Base-by-base conservation (phyloP, 2,113 vertebrate genomes). In the Eulemur rufifrons region DNA sequence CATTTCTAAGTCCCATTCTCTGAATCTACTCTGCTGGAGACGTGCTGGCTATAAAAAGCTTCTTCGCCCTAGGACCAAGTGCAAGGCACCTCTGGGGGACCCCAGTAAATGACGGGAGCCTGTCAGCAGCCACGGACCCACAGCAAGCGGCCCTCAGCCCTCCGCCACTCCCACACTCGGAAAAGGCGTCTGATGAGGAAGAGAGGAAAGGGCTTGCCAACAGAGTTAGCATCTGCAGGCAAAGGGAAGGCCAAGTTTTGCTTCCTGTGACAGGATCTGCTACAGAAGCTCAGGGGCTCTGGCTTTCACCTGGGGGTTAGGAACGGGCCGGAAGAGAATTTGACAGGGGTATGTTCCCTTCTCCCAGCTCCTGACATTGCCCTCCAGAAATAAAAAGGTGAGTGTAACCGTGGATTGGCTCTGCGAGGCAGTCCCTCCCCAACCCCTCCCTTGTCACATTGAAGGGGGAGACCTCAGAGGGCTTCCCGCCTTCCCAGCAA, bases 1-100 rank as follows among this genome's bases (percentile, higher is more conserved):
- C 52, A 66, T 98, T 98, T 97, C 87, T 68, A 45, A 90, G 97
- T 80, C 94, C 97, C 96, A 97, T 98, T 99, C 98, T 99, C 97
- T 96, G 96, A 94, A 8, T 94, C 95, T 37, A 89, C 98, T 97
- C 98, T 96, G 98, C 98, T 98, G 98, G 64, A 96, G 59, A 94
- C 95, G 90, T 15, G 95, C 96, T 74, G 94, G 96, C 97, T 96
- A 27, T 76, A 91, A 98, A 98, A 97, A 98, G 97, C 83, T 84
- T 15, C 73, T 8, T 97, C 91, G n/a, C 98, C 96, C 96, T 68
- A 97, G 98, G 98, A 96, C 1, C 32, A 76, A 95, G 97, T 4
- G 96, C 92, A 95, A 93, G 93, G 89, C 66, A 56, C 39, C 98
- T 96, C 98, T 29, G 69, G 97, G 98, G 98, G 95, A 80, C 66